Evolutionary conservation across 2,797 vertebrate genomes (phyloP), one percentile per base, ranked within the genome.

Genomic region (Gila robusta): DNA sequence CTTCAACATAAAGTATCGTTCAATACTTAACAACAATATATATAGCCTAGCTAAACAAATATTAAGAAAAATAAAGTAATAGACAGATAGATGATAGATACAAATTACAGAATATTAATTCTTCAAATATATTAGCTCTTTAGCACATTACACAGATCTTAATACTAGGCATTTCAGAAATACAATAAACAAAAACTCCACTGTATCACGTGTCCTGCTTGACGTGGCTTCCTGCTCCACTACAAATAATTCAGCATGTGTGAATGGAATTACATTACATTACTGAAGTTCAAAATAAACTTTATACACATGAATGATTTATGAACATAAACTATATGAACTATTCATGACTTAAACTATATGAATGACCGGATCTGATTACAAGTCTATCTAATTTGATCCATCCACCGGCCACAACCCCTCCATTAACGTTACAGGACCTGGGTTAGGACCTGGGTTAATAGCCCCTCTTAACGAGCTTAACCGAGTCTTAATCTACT

Each of bases 401-500:
- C 12, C 6, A n/a, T 64, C 5, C 2, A 12, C n/a, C 6, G 12
- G 26, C 59, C 59, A 64, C 59, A 64, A 28, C 6, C 59, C 59
- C 59, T 49, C 14, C 0, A 14, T 14, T 14, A 32, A 32, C 32
- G 32, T 32, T 32, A 16, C 12, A 47, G 44, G 4, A 11, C 6
- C 35, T 35, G 35, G 35, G 35, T 35, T 35, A 35, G 4, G 28
- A 4, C 32, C 32, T 32, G 76, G 52, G 44, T 41, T 16, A 23
- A 23, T 6, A n/a, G 26, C 19, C 54, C 23, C n/a, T 49, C 37
- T 59, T 87, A 84, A 84, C 56, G 1, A 74, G 82, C 69, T 84
- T 84, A 87, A 70, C 77, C 59, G 6, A 9, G 26, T 54, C 44
- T 56, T 85, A 72, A 71, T 85, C 76, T 59, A 79, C 47, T 16